These are phyloP conservation scores for Icerya purchasi DNA, from an alignment of 2,888 invertebrate genomes.

Conservation along the genomic window DNA sequence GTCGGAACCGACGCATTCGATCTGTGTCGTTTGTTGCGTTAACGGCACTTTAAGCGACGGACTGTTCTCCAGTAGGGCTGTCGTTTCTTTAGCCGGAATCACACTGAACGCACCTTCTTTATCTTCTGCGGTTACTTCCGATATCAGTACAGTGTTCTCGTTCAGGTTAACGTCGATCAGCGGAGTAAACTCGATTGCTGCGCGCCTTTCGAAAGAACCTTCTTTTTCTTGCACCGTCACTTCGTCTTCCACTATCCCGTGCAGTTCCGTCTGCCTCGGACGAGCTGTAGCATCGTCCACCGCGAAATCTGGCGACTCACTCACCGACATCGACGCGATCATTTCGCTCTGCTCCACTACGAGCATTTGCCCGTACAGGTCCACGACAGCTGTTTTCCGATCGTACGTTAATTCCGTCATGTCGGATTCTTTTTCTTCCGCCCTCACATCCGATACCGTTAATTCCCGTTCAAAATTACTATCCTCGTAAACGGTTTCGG, in stretches of 20 bases:
- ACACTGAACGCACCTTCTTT: constrained; percentile 11
- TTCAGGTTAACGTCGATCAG: not conserved
- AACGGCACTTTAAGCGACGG: constrained; percentile 2
- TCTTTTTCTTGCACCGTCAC: constrained; percentile 7
- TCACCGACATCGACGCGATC: not conserved
- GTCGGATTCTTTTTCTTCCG: not conserved
- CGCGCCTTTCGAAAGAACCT: not conserved
- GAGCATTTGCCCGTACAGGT: not conserved
- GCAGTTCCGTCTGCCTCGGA: not conserved
- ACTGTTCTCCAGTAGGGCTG: no score
- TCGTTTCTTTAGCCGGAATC: no score
- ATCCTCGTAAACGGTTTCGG: not conserved
- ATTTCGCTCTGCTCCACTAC: not conserved
- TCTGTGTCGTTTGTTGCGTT: constrained; percentile 3
- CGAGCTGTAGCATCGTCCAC: not conserved
- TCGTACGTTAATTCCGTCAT: not conserved
- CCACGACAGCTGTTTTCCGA: not conserved
- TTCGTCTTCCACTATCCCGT: not conserved
- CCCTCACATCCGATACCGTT: not conserved
- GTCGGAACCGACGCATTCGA: constrained; percentile 4
- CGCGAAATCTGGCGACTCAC: not conserved
- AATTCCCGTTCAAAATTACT: not conserved
- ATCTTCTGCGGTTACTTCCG: constrained; percentile 11
- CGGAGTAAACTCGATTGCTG: not conserved
- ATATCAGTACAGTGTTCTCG: constrained; percentile 17